These are phyloP conservation scores for Gorsachius goisagi DNA, from an alignment of 2,113 vertebrate species.

Conservation along the genomic window DNA sequence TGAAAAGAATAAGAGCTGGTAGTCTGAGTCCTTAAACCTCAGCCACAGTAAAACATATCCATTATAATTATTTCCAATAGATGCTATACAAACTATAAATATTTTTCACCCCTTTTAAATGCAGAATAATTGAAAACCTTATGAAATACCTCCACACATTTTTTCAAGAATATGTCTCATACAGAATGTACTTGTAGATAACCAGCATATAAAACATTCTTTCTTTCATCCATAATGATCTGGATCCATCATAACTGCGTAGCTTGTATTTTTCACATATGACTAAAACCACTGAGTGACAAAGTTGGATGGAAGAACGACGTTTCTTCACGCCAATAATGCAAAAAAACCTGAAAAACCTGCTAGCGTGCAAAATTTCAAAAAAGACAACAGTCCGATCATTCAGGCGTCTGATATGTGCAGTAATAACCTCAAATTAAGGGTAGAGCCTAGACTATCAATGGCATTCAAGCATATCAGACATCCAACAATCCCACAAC, in stretches of 20 bases:
- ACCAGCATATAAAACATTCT: background rate
- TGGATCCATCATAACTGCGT: background rate
- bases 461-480: background rate
- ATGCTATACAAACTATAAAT: background rate
- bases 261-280: background rate
- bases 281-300: background rate
- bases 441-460: background rate
- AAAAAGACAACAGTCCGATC: background rate
- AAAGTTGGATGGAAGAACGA: background rate
- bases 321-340: background rate
- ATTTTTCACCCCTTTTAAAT: background rate
- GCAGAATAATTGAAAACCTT: slow-evolving; percentile 5
- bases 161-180: background rate
- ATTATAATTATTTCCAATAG: background rate
- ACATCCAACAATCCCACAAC: background rate
- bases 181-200: background rate
- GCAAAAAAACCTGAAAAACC: background rate
- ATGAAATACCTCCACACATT: background rate
- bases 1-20: background rate
- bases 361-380: background rate
- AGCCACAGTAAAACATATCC: background rate
- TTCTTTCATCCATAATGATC: background rate
- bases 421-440: background rate
- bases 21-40: background rate
- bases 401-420: background rate